Conservation (phyloP, 2,113 vertebrate species). For the Oncorhynchus keta region DNA sequence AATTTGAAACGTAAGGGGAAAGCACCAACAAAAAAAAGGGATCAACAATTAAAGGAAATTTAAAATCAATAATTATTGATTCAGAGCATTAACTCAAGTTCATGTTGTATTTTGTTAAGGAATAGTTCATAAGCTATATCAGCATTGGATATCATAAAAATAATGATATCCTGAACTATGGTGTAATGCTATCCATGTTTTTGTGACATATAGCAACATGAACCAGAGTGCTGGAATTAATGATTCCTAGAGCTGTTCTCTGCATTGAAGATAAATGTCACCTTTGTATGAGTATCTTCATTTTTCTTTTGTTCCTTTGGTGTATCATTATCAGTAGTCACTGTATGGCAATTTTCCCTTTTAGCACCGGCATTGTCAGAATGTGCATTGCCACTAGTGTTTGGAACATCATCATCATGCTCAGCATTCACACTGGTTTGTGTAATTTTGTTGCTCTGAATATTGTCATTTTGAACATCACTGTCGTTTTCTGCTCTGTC, state of each 20-base stretch:
- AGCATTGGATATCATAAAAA: neutral
- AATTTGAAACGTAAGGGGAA: neutral
- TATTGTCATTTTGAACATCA: slow-evolving; percentile 17
- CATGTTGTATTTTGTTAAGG: neutral
- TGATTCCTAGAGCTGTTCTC: slow-evolving; percentile 13
- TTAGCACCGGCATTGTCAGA: slow-evolving; percentile 11
- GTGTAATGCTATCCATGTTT: neutral
- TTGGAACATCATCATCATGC: neutral
- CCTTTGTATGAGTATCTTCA: slow-evolving; percentile 51
- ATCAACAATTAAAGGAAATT: neutral
- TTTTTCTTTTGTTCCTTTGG: slow-evolving; percentile 36
- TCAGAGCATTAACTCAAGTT: neutral
- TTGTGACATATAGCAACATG: neutral
- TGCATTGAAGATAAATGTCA: slow-evolving; percentile 46
- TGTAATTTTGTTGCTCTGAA: slow-evolving; percentile 16
- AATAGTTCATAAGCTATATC: neutral
- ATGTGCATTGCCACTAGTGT: slow-evolving; percentile 34
- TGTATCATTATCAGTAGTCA: slow-evolving; percentile 27
- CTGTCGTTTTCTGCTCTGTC: slow-evolving; percentile 45
- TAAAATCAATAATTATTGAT: neutral
- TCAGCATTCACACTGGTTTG: slow-evolving; percentile 9
- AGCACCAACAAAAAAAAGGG: neutral
- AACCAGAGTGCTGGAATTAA: neutral
- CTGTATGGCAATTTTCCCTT: slow-evolving; percentile 21
- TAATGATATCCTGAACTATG: neutral